Evolutionary conservation across 2,888 invertebrate species (phyloP).

Genomic region (Heliconius hortense): DNA sequence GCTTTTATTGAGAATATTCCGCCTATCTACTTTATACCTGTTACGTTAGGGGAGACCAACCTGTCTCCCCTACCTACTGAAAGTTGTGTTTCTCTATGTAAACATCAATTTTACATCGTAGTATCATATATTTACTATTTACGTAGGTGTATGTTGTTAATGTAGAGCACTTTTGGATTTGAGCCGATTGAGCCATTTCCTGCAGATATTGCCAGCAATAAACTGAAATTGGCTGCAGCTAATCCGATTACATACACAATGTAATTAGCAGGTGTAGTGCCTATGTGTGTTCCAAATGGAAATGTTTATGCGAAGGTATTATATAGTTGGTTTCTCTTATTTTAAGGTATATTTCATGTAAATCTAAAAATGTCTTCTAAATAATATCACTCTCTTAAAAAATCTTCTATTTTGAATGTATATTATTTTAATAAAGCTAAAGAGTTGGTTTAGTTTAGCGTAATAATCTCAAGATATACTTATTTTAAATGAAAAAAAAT

Average conservation of each 20-base stretch:
- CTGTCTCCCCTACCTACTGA: not conserved
- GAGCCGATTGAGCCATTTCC: slow-evolving; percentile 38
- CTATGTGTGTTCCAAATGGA: slow-evolving; percentile 37
- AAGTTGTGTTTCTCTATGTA: not conserved
- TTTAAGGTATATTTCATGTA: not conserved
- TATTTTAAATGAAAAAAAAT: not conserved
- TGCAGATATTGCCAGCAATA: slow-evolving; percentile 46
- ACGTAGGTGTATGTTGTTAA: not conserved
- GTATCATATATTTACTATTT: not conserved
- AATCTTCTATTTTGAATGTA: too few species aligned
- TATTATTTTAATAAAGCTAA: too few species aligned
- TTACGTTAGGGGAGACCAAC: not conserved
- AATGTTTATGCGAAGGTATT: not conserved
- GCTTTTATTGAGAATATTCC: too few species aligned
- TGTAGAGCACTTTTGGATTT: slow-evolving; percentile 23
- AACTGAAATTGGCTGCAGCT: slow-evolving; percentile 51
- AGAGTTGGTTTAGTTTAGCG: too few species aligned
- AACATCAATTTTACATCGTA: not conserved
- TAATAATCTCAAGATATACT: too few species aligned
- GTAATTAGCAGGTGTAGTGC: slow-evolving; percentile 43
- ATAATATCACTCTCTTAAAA: not conserved
- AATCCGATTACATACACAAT: slow-evolving; percentile 46
- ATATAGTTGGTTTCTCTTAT: not conserved
- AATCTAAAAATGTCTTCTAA: not conserved
- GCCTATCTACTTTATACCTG: not conserved